Percentiles rank a stretch among this genome's conserved stretches.
These are phyloP conservation scores for Nothoprocta perdicaria DNA, from an alignment of 2,113 vertebrate species.

Conservation along the genomic window DNA sequence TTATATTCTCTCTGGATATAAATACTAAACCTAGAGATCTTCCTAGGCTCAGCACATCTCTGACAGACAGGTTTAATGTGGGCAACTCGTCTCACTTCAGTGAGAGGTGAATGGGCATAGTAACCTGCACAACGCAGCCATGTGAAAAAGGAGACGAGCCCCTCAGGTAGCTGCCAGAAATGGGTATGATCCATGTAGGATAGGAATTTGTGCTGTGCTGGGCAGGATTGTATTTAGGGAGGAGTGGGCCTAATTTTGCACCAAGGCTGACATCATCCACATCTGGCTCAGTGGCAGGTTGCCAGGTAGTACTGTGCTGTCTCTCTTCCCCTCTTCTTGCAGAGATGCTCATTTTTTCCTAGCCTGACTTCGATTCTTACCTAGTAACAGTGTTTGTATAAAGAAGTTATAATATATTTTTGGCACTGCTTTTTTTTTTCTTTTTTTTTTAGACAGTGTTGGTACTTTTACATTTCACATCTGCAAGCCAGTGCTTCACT, in stretches of 20 bases:
- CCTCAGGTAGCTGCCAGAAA: neutral
- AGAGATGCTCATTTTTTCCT: neutral
- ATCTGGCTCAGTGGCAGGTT: neutral
- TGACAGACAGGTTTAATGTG: neutral
- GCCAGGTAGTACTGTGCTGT: neutral
- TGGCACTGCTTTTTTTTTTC: neutral
- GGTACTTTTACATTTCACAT: neutral
- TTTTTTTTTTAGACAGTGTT: neutral
- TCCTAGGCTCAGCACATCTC: neutral
- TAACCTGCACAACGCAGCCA: neutral
- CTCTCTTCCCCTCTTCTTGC: neutral
- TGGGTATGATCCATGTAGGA: neutral
- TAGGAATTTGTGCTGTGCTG: neutral
- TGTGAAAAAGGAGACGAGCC: neutral
- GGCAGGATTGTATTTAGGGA: neutral
- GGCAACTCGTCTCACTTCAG: neutral
- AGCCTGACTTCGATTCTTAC: neutral
- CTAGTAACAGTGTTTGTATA: neutral
- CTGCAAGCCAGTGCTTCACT: neutral
- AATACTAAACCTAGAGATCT: neutral
- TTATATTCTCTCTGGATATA: neutral
- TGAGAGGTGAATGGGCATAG: neutral
- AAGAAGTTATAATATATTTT: neutral
- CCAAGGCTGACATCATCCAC: neutral
- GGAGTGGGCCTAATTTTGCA: neutral